Evolutionary conservation across 2,113 vertebrate genomes (phyloP).

Genomic region (Menidia beryllina): DNA sequence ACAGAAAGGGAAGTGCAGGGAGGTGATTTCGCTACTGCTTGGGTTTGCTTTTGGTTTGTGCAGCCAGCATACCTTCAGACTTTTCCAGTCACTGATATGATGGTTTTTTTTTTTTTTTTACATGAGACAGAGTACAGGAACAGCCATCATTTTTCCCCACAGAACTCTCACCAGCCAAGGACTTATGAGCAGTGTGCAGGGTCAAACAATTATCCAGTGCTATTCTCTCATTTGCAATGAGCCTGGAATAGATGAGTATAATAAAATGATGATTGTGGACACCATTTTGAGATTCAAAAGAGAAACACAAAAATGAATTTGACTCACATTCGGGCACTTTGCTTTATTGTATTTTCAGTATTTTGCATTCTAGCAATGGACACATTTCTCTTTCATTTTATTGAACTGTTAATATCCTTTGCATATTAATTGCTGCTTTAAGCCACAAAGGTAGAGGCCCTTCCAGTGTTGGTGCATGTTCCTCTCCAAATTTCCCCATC

Average conservation of each 20-base stretch:
- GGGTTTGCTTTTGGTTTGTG: conserved; percentile 58
- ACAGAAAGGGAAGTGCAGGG: conserved; percentile 39
- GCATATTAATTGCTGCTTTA: conserved; percentile 2
- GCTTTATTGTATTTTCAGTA: conserved; percentile 26
- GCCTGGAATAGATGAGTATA: conserved; percentile 45
- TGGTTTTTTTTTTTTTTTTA: conserved; percentile 41
- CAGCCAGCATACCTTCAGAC: conserved; percentile 50
- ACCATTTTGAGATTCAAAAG: conserved; percentile 55
- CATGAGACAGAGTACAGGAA: conserved; percentile 49
- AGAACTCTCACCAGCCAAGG: conserved; percentile 59
- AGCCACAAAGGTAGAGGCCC: conserved; percentile 18
- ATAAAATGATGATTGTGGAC: conserved; percentile 46
- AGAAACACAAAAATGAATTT: conserved; percentile 40
- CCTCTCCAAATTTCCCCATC: conserved; percentile 5
- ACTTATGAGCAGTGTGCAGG: conserved; percentile 50
- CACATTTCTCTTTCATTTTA: background rate
- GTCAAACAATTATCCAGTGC: conserved; percentile 62
- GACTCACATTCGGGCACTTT: conserved; percentile 40
- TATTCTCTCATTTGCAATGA: conserved; percentile 61
- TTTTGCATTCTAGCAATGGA: background rate
- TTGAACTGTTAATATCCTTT: conserved; percentile 1
- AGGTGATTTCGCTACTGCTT: conserved; percentile 29
- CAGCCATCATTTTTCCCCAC: conserved; percentile 49
- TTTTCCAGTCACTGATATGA: conserved; percentile 52
- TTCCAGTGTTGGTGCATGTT: conserved; percentile 8